phyloP scores from a whole-genome alignment of 2,888 invertebrate genomes.

The Heterodera filipjevi region DNA sequence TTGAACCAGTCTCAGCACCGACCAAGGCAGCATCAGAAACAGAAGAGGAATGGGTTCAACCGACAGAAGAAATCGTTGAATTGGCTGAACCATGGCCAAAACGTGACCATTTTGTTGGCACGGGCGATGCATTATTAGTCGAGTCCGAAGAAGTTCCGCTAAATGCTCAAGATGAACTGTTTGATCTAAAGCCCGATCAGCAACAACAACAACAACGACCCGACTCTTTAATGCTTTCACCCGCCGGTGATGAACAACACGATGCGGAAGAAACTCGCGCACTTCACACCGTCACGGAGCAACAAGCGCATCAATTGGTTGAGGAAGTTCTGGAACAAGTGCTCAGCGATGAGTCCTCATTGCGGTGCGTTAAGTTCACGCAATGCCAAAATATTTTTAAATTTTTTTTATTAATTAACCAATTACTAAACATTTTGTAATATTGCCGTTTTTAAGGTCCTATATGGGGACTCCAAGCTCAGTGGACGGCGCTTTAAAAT shows the following conservation, averaged over 20 bases:
- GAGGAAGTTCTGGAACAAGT: slow-evolving; percentile 3
- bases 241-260: background rate
- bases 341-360: background rate
- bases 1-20: background rate
- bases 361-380: background rate
- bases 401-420: background rate
- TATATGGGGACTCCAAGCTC: background rate
- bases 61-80: background rate
- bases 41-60: background rate
- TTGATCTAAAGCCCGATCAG: background rate
- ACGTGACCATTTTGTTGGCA: background rate
- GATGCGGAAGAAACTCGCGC: background rate
- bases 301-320: slow-evolving; percentile 1
- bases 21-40: background rate
- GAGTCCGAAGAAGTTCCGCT: background rate
- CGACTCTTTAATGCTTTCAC: background rate
- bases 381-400: background rate
- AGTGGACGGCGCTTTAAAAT: background rate
- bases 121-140: background rate
- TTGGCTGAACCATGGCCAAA: background rate
- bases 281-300: background rate
- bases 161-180: background rate
- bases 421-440: background rate
- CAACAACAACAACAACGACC: background rate
- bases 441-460: background rate